A percentile compares a stretch with the other conserved stretches of the same genome.
Evolutionary conservation across 2,888 invertebrate species (phyloP).

Genomic region (Mycogona germanica): DNA sequence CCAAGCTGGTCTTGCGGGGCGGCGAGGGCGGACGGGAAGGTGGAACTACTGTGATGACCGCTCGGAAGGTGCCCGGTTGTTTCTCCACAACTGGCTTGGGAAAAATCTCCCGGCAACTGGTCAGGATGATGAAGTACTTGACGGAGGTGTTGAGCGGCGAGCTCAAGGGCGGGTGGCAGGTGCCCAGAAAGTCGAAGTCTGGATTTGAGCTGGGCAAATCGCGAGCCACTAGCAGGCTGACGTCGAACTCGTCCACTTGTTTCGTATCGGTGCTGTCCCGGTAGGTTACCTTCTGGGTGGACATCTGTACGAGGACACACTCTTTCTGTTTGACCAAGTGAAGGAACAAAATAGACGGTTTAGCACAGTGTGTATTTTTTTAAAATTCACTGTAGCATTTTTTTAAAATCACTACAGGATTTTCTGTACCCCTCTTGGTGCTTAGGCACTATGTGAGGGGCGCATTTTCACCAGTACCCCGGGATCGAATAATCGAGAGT

Average conservation of each 20-base stretch:
- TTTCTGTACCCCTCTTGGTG: too few species aligned
- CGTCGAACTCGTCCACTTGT: conserved; percentile 52
- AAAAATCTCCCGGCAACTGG: conserved; percentile 38
- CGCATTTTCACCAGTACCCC: too few species aligned
- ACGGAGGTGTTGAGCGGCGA: conserved; percentile 39
- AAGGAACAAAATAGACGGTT: too few species aligned
- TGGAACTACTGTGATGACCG: conserved; percentile 33
- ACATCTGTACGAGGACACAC: conserved; percentile 49
- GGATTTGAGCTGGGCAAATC: conserved; percentile 34
- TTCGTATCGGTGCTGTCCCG: conserved; percentile 46
- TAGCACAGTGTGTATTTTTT: too few species aligned
- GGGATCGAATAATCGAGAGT: too few species aligned
- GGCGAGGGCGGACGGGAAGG: conserved; percentile 11
- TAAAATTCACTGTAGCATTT: too few species aligned
- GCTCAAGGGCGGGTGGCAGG: conserved; percentile 26
- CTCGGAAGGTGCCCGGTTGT: conserved; percentile 48
- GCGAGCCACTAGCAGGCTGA: conserved; percentile 52
- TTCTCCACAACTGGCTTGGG: conserved; percentile 49
- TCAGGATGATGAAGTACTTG: conserved; percentile 48
- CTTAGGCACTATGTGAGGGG: too few species aligned
- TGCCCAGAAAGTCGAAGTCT: too few species aligned
- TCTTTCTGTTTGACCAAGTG: conserved; percentile 33
- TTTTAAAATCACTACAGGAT: too few species aligned
- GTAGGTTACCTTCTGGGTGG: conserved; percentile 44
- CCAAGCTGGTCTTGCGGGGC: neutral